Evolutionary conservation across 2,888 invertebrate genomes (phyloP), one percentile per base, ranked within the genome.

Genomic region (Chloroclystis v-ata): DNA sequence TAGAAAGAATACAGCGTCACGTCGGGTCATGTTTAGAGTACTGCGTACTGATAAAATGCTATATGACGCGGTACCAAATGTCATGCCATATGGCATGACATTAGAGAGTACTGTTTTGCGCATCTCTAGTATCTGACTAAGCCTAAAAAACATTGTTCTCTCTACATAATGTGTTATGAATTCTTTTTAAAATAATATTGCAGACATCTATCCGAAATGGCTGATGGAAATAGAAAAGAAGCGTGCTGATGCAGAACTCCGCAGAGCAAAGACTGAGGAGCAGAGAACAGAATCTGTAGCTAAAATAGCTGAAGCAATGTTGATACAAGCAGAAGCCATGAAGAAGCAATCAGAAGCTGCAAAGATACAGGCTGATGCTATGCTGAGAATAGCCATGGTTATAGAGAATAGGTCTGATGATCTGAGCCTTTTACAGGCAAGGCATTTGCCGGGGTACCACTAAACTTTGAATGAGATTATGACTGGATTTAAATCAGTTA

Each of bases 141-240:
- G n/a, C n/a, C n/a, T n/a, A n/a, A n/a, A n/a, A n/a, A n/a, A n/a
- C n/a, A n/a, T n/a, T n/a, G n/a, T n/a, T n/a, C n/a, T n/a, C n/a
- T n/a, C n/a, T n/a, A n/a, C n/a, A n/a, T n/a, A n/a, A n/a, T n/a
- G n/a, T n/a, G n/a, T n/a, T n/a, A n/a, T n/a, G n/a, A n/a, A 20
- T 20, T 20, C 20, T 20, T 5, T 20, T 16, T 13, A n/a, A n/a
- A n/a, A n/a, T n/a, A n/a, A n/a, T 2, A n/a, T 33, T 28, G 25
- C 49, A 81, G 82, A 67, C 49, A 49, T 82, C 1, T 81, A 78
- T 43, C 83, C 80, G 9, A 71, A 78, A 64, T 82, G 81, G 82
- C 47, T 82, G 7, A 71, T 81, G 65, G 73, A 78, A 44, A 70
- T 82, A 1, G 83, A 82, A 48, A 74, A 75, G 46, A 80, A 78